Conservation (phyloP, 2,113 vertebrate genomes). For the Galeopterus variegatus region DNA sequence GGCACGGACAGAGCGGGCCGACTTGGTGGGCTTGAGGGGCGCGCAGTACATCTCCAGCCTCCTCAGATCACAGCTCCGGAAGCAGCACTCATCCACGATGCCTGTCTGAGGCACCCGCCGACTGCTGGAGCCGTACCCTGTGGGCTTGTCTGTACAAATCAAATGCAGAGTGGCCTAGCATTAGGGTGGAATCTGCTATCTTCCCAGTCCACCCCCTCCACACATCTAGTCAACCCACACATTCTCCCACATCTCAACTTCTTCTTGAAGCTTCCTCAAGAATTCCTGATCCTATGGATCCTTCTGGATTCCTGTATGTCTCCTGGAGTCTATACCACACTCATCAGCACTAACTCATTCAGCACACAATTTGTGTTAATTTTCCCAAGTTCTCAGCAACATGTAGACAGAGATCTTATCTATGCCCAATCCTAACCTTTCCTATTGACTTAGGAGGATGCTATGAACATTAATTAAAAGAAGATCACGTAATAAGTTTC, state of each 20-base stretch:
- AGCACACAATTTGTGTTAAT: neutral
- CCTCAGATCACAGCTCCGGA: conserved; percentile 98
- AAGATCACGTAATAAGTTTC: neutral
- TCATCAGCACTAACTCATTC: neutral
- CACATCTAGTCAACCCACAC: no score
- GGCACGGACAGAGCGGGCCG: conserved; percentile 95
- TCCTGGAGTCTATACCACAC: neutral
- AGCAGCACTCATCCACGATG: conserved; percentile 99
- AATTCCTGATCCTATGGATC: neutral
- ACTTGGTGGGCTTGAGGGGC: conserved; percentile 94
- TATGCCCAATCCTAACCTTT: neutral
- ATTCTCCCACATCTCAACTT: neutral
- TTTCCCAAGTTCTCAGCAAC: neutral
- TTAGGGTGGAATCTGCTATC: conserved; percentile 33
- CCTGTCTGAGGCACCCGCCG: conserved; percentile 95
- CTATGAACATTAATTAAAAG: neutral
- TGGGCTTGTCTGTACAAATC: conserved; percentile 93
- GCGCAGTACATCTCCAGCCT: conserved; percentile 99
- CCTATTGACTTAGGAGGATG: neutral
- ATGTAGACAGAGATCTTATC: neutral
- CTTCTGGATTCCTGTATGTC: neutral
- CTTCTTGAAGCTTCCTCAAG: neutral
- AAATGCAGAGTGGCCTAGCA: conserved; percentile 61
- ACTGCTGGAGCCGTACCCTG: conserved; percentile 96
- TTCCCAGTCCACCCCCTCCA: neutral